phyloP scores from a whole-genome alignment of 2,888 invertebrate species.

The Aradus depressus region DNA sequence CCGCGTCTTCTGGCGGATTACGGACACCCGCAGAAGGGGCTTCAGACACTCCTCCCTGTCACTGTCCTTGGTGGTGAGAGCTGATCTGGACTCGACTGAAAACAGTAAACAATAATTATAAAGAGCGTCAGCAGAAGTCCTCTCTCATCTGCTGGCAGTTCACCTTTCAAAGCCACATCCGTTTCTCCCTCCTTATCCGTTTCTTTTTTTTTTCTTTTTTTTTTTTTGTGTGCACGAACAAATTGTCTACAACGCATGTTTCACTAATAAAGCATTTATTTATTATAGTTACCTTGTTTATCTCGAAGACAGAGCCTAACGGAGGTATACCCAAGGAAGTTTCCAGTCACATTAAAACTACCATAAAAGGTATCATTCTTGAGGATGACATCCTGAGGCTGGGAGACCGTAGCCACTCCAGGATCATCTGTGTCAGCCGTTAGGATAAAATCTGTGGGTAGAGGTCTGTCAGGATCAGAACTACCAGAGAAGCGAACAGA shows the following conservation, averaged over 20 bases:
- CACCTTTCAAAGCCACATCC: not conserved
- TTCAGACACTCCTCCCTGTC: too few relatives aligned
- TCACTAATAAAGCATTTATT: too few relatives aligned
- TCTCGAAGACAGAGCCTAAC: conserved; percentile 28
- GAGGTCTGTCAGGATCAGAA: too few relatives aligned
- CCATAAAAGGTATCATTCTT: conserved; percentile 1
- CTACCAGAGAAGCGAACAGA: too few relatives aligned
- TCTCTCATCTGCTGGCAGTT: too few relatives aligned
- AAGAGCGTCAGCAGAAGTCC: not conserved
- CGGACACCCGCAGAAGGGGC: conserved; percentile 42
- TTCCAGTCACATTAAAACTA: conserved; percentile 27
- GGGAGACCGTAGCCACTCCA: not conserved
- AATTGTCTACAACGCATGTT: conserved; percentile 8
- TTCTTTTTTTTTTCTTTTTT: too few relatives aligned
- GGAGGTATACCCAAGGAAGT: conserved; percentile 41
- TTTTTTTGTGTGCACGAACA: not conserved
- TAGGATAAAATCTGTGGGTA: conserved; percentile 1
- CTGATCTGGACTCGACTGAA: too few relatives aligned
- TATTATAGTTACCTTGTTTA: conserved; percentile 15
- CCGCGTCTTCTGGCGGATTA: conserved; percentile 48
- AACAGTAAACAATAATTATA: not conserved
- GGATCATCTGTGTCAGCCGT: not conserved
- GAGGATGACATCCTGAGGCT: not conserved
- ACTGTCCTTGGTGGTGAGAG: too few relatives aligned
- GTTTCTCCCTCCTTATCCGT: not conserved